Evolutionary conservation across 1,140 invertebrate species (phyloP).

Genomic region (Tribolium castaneum): DNA sequence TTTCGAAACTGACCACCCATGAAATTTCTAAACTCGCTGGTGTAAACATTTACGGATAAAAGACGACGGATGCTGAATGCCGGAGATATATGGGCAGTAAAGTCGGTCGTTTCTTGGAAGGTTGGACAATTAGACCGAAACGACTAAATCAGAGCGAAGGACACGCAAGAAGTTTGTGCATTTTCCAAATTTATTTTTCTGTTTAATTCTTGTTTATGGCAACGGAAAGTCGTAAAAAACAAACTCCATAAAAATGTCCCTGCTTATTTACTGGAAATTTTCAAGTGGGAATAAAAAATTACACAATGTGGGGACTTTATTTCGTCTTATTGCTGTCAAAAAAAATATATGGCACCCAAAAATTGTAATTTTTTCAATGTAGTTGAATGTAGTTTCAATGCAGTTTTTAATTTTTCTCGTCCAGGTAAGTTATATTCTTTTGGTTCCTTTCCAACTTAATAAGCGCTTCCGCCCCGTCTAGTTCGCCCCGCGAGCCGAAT

Average conservation of each 20-base stretch:
- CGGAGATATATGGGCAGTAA: not conserved
- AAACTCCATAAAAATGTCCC: not conserved
- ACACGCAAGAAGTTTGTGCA: not conserved
- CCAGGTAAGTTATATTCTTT: not conserved
- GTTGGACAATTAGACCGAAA: not conserved
- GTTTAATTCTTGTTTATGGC: not conserved
- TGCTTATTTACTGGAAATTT: not conserved
- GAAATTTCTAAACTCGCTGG: constrained; percentile 15
- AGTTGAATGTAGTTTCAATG: too few relatives aligned
- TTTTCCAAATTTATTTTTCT: not conserved
- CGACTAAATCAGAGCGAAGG: constrained; percentile 12
- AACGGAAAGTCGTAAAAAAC: not conserved
- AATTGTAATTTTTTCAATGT: too few relatives aligned
- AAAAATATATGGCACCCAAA: too few relatives aligned
- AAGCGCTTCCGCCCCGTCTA: not conserved
- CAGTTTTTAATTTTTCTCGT: not conserved
- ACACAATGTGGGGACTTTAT: not conserved
- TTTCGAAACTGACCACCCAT: constrained; percentile 35
- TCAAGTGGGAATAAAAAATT: not conserved
- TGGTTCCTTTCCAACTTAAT: not conserved
- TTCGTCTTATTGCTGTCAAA: not conserved
- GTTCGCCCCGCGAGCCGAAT: constrained; percentile 9
- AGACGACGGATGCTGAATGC: not conserved
- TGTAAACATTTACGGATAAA: constrained; percentile 19
- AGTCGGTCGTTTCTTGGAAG: not conserved